Evolutionary conservation across 1,140 invertebrate species (phyloP).

Genomic region (Aradophagus sp.): DNA sequence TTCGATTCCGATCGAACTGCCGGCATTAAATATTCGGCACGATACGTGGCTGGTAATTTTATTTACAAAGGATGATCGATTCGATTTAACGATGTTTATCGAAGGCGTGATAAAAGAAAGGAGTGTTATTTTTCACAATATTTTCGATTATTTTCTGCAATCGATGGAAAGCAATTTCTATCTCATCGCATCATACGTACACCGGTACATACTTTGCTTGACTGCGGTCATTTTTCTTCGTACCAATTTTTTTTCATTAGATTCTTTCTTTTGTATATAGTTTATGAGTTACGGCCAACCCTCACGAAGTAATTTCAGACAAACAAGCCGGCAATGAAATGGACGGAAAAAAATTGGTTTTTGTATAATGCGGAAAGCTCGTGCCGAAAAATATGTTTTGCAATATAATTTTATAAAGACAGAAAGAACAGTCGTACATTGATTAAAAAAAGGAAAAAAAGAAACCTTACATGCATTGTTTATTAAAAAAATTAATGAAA

Average conservation of each 20-base stretch:
- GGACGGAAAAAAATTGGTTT: too few relatives aligned
- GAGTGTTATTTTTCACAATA: constrained; percentile 31
- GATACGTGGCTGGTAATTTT: not conserved
- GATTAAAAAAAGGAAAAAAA: too few relatives aligned
- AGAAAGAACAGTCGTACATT: too few relatives aligned
- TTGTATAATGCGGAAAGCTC: too few relatives aligned
- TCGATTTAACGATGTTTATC: constrained; percentile 26
- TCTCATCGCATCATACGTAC: constrained; percentile 32
- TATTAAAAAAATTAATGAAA: too few relatives aligned
- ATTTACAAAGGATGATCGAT: not conserved
- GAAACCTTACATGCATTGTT: too few relatives aligned
- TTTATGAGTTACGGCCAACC: constrained; percentile 45
- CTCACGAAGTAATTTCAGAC: constrained; percentile 46
- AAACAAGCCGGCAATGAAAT: too few relatives aligned
- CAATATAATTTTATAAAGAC: too few relatives aligned
- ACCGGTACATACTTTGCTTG: constrained; percentile 41
- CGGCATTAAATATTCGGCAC: constrained; percentile 3
- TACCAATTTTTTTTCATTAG: constrained; percentile 39
- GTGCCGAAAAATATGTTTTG: too few relatives aligned
- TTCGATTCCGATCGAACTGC: too few relatives aligned
- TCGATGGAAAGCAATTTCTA: constrained; percentile 50
- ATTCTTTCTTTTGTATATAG: constrained; percentile 19
- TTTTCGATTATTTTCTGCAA: constrained; percentile 39
- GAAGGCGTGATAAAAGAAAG: constrained; percentile 1
- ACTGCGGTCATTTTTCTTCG: constrained; percentile 38